phyloP scores from a whole-genome alignment of 2,113 vertebrate species.

The Sula dactylatra region DNA sequence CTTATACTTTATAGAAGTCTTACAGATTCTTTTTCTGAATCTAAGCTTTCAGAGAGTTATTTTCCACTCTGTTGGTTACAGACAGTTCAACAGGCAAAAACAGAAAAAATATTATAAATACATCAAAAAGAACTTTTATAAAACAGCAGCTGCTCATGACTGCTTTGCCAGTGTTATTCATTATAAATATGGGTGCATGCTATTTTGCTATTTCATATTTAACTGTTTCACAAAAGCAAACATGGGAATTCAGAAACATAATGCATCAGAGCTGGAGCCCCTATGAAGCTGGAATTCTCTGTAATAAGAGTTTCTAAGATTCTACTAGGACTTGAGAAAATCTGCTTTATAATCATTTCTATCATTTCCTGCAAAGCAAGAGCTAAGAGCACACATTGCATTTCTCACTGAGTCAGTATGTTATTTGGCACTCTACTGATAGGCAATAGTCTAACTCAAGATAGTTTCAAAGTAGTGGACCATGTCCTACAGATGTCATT shows the following conservation, averaged over 20 bases:
- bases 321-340: not conserved
- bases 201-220: conserved; percentile 59
- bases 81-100: conserved; percentile 53
- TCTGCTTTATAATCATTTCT: not conserved
- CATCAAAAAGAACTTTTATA: conserved; percentile 13
- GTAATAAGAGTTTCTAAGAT: not conserved
- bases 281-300: not conserved
- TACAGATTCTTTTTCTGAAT: conserved; percentile 17
- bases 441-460: not conserved
- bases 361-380: not conserved
- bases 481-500: not conserved
- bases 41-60: conserved; percentile 66
- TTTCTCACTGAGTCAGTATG: not conserved
- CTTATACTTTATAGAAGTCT: not conserved
- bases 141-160: conserved; percentile 27
- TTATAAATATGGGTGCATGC: not conserved
- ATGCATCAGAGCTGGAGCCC: not conserved
- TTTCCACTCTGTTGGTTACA: conserved; percentile 68
- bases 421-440: not conserved
- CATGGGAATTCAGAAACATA: conserved; percentile 2
- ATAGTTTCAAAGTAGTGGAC: not conserved
- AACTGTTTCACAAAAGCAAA: conserved; percentile 36
- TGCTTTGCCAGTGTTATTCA: conserved; percentile 46
- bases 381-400: not conserved
- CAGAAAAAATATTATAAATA: not conserved